These are phyloP conservation scores for Bombus terrestris DNA, from an alignment of 1,140 invertebrate genomes.

Conservation along the genomic window DNA sequence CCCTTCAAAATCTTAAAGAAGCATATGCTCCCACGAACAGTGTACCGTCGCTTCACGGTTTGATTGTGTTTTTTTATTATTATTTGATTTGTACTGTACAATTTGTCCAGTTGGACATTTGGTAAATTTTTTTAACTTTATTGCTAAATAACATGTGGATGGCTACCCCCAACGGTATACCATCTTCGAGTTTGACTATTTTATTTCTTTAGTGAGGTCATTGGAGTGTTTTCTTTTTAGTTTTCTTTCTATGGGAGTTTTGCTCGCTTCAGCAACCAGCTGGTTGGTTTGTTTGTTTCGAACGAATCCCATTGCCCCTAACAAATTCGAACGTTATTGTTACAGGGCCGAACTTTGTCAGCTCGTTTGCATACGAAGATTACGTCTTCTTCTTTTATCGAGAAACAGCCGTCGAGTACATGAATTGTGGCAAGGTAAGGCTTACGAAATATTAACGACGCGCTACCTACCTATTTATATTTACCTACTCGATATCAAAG, in stretches of 20 bases:
- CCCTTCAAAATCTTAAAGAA: not conserved
- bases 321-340: constrained; percentile 55
- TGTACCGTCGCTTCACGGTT: not conserved
- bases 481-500: not conserved
- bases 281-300: not conserved
- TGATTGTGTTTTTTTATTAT: not conserved
- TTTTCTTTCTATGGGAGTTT: no score
- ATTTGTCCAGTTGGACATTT: no score
- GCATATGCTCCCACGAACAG: no score
- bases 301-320: not conserved
- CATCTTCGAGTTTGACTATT: no score
- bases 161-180: no score
- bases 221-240: no score
- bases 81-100: no score
- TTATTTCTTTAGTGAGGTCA: no score
- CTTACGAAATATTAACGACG: not conserved
- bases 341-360: constrained; percentile 96
- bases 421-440: constrained; percentile 96
- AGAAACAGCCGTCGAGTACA: constrained; percentile 97
- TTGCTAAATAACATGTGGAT: no score
- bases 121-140: no score
- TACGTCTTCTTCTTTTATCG: constrained; percentile 99
- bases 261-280: no score
- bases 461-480: not conserved
- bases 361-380: constrained; percentile 94